A percentile compares a stretch with the other conserved stretches of the same genome.
Conservation (phyloP, 2,113 vertebrate genomes). For the Phrynocephalus versicolor region DNA sequence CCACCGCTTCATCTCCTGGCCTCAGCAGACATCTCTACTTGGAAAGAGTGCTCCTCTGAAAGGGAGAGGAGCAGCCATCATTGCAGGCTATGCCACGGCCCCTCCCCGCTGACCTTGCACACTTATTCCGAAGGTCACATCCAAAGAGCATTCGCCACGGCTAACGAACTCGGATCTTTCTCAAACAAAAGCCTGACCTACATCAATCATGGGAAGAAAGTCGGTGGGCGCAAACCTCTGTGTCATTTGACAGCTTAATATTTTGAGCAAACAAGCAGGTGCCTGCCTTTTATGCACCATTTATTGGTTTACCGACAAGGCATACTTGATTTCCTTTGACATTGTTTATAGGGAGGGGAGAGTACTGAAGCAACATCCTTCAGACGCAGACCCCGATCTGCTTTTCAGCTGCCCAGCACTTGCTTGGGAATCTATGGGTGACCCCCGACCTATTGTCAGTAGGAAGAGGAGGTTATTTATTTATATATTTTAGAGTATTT, state of each 20-base stretch:
- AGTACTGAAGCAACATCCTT: not conserved
- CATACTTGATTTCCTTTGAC: not conserved
- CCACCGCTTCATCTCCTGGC: not conserved
- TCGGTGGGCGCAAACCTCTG: conserved; percentile 25
- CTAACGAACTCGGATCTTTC: conserved; percentile 21
- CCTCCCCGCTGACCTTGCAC: not conserved
- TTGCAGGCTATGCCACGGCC: not conserved
- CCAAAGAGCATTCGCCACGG: conserved; percentile 1
- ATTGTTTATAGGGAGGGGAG: not conserved
- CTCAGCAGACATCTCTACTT: not conserved
- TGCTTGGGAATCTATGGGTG: not conserved
- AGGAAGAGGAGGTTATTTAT: too few species aligned
- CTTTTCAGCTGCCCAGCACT: not conserved
- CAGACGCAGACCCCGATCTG: fast-evolving
- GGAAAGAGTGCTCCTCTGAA: not conserved
- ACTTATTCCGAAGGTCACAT: conserved; percentile 21
- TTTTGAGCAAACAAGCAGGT: conserved; percentile 22
- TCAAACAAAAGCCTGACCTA: conserved; percentile 12
- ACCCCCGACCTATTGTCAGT: not conserved
- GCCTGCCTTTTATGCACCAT: not conserved
- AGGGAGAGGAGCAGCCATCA: not conserved
- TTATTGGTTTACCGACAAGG: not conserved
- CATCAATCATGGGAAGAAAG: not conserved
- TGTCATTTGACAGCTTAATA: conserved; percentile 40
- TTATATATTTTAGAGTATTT: too few species aligned